Evolutionary conservation across 2,888 invertebrate species (phyloP).

Genomic region (Notodonta dromedarius): DNA sequence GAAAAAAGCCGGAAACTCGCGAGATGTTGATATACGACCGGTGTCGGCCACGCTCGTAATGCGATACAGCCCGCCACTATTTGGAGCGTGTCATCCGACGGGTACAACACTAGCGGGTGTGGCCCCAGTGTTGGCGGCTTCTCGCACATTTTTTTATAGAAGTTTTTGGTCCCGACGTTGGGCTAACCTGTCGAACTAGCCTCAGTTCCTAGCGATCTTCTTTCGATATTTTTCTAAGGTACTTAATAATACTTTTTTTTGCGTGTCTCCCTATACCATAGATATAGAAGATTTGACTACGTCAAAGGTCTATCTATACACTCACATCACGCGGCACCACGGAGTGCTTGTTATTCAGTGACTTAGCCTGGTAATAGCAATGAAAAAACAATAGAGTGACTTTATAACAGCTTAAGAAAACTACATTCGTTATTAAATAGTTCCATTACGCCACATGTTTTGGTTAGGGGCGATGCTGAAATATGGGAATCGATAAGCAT

Average conservation of each 20-base stretch:
- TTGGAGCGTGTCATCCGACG: slow-evolving; percentile 41
- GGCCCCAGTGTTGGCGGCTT: slow-evolving; percentile 15
- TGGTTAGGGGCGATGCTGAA: not conserved
- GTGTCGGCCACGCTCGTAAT: slow-evolving; percentile 3
- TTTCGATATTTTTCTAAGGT: too few relatives aligned
- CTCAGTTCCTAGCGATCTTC: too few relatives aligned
- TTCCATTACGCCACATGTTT: not conserved
- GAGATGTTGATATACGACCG: slow-evolving; percentile 8
- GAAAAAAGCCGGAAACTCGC: slow-evolving; percentile 8
- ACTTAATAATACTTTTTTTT: too few relatives aligned
- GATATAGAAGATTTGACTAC: too few relatives aligned
- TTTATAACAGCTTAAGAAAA: too few relatives aligned
- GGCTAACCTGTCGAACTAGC: too few relatives aligned
- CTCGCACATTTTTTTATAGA: not conserved
- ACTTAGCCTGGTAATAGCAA: too few relatives aligned
- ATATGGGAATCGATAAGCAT: not conserved
- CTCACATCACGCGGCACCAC: too few relatives aligned
- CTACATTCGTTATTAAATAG: not conserved
- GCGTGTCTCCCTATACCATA: too few relatives aligned
- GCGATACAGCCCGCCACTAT: slow-evolving; percentile 16
- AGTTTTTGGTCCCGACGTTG: too few relatives aligned
- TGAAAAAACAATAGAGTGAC: not conserved
- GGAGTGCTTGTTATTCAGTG: too few relatives aligned
- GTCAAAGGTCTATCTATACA: too few relatives aligned
- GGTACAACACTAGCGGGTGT: slow-evolving; percentile 24